These are phyloP conservation scores for Myotis davidii DNA, from an alignment of 2,113 vertebrate species.

Conservation along the genomic window DNA sequence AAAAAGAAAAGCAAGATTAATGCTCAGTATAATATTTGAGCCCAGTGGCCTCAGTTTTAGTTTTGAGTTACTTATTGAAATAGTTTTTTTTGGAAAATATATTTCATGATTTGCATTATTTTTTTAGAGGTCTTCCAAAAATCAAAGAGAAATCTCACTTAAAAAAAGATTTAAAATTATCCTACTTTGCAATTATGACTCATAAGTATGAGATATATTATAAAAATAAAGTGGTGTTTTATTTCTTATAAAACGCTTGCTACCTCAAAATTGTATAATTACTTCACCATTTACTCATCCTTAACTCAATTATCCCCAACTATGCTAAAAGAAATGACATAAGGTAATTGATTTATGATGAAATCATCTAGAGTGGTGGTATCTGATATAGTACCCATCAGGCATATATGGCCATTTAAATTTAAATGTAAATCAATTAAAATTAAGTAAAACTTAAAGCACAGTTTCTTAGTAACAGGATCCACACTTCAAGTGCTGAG, in stretches of 20 bases:
- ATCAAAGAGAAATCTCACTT: neutral
- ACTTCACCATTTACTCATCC: neutral
- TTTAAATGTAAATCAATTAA: neutral
- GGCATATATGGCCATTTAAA: neutral
- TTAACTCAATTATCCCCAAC: neutral
- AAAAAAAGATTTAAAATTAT: neutral
- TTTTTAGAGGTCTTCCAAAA: neutral
- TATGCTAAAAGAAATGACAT: neutral
- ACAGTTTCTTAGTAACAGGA: neutral
- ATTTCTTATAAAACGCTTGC: neutral
- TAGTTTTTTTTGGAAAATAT: neutral
- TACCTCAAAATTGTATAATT: neutral
- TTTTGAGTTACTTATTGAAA: neutral
- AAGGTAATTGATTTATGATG: neutral
- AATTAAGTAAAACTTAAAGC: neutral
- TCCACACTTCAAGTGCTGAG: neutral
- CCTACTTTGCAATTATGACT: neutral
- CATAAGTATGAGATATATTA: neutral
- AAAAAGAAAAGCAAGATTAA: neutral
- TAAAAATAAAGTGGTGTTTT: neutral
- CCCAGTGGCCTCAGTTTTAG: neutral
- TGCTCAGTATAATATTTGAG: neutral
- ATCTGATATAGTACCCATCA: neutral
- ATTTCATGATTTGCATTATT: neutral
- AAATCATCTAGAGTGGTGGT: neutral